Base-by-base conservation (phyloP, 2,888 invertebrate species). In the Nymphalis c-album region DNA sequence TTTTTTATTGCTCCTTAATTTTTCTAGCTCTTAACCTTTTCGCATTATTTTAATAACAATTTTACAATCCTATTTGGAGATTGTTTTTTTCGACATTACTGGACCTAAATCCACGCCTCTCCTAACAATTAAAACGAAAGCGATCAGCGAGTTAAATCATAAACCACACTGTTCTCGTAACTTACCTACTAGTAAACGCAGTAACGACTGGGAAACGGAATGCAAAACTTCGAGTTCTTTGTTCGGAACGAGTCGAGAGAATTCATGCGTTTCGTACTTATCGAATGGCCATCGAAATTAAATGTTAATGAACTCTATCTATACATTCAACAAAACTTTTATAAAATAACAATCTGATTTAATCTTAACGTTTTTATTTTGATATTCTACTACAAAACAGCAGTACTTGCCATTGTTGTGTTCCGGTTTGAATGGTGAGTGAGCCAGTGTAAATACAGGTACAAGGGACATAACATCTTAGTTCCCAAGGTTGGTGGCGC, bases 91-190 rank as follows among this genome's bases (percentile, higher is more conserved):
- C 26, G 6, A 31, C 26, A 6, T 31, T 31, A 31, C 6, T 31
- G 26, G 26, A 31, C 6, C 6, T 31, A 47, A n/a, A 5, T 18
- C 20, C 18, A 10, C 20, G 10, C 20, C 18, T 20, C 18, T 1
- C 20, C 10, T 48, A 18, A 50, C 0, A 18, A 50, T 18, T 31
- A 7, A n/a, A 53, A 31, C 31, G 17, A 17, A 51, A 22, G 22
- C 53, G 31, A 55, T 55, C 31, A 53, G 26, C 7, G 7, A 7
- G 7, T 31, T 7, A 26, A 31, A 31, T 55, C 53, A 55, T 55
- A 55, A 71, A 75, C 70, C 72, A 75, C 71, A 75, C 67, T 67
- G 72, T 65, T 60, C 58, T 62, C 48, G 60, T 68, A 40, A 40
- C 13, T 4, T 40, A 40, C 40, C 40, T 40, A 40, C 40, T 13